phyloP scores from a whole-genome alignment of 37 sponge, comb jelly and placozoan species.

The Chondrilla cf. caribensis region DNA sequence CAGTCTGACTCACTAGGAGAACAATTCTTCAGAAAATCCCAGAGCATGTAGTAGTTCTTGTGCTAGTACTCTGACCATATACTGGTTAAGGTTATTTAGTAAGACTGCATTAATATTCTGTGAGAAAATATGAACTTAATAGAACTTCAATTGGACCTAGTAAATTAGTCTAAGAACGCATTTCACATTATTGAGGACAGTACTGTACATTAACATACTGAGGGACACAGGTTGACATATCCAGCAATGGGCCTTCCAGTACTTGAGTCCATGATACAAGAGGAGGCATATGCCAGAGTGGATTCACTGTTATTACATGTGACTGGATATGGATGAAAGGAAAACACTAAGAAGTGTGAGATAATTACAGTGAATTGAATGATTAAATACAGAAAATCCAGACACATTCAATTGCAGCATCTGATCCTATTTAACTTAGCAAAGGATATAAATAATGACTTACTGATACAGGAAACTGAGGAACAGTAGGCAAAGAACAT shows the following conservation, averaged over 20 bases:
- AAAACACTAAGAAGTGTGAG: background rate
- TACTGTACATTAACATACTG: background rate
- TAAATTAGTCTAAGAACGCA: too few relatives aligned
- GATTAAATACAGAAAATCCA: too few relatives aligned
- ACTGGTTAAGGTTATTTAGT: background rate
- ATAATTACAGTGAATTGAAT: background rate
- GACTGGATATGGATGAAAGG: background rate
- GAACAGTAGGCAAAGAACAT: too few relatives aligned
- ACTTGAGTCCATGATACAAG: background rate
- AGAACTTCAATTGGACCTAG: too few relatives aligned
- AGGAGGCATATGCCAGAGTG: background rate
- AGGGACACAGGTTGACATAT: slow-evolving; percentile 1
- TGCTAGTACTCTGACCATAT: background rate
- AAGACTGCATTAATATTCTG: background rate
- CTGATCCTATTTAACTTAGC: too few relatives aligned
- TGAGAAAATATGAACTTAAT: background rate
- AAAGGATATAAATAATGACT: too few relatives aligned
- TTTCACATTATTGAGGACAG: too few relatives aligned
- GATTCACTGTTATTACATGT: background rate
- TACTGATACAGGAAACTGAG: too few relatives aligned
- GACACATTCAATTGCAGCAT: too few relatives aligned
- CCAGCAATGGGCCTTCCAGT: slow-evolving; percentile 9
- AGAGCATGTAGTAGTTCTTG: slow-evolving; percentile 1
- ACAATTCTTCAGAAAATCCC: slow-evolving; percentile 6
- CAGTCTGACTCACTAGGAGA: background rate